These are phyloP conservation scores for Drosophila baimaii DNA, from an alignment of 1,140 invertebrate genomes.

Conservation along the genomic window DNA sequence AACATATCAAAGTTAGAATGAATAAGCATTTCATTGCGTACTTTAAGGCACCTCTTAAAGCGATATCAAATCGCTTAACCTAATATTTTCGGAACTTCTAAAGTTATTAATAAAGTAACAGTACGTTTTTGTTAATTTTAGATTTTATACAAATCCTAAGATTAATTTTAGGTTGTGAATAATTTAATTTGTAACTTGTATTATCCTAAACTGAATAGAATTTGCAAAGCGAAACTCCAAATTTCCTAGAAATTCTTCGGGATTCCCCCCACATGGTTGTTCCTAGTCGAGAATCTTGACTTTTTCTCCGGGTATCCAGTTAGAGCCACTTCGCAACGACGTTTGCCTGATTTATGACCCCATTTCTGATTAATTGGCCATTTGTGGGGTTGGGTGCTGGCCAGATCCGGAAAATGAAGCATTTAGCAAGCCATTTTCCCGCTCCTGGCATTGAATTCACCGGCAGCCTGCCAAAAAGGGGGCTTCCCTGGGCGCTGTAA, in stretches of 20 bases:
- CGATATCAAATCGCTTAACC: no score
- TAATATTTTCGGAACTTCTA: no score
- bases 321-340: conserved; percentile 20
- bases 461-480: conserved; percentile 43
- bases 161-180: no score
- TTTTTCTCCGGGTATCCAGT: neutral
- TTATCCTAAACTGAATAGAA: neutral
- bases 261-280: neutral
- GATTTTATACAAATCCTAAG: no score
- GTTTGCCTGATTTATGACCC: conserved; percentile 65
- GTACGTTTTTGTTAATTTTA: no score
- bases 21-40: no score
- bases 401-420: conserved; percentile 6
- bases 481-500: conserved; percentile 29
- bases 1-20: no score
- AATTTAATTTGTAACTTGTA: neutral
- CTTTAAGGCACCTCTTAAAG: no score
- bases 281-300: neutral
- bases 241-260: no score
- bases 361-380: conserved; percentile 65
- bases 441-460: conserved; percentile 17
- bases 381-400: conserved; percentile 8
- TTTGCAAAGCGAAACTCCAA: neutral
- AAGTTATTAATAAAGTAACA: no score
- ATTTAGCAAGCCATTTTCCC: conserved; percentile 37